Conservation (phyloP, 2,888 invertebrate species). For the Chrysodeixis includens region DNA sequence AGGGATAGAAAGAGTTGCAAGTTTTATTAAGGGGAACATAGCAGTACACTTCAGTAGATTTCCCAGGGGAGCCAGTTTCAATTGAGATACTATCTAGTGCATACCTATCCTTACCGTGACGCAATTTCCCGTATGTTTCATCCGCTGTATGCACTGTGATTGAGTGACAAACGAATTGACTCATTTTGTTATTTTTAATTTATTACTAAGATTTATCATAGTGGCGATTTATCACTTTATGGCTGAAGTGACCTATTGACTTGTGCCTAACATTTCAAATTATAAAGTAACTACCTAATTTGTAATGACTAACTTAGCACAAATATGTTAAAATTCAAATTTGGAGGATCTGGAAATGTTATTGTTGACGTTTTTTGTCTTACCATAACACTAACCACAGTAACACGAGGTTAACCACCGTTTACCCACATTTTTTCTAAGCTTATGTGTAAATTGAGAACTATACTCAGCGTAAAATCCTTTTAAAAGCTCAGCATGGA, state of each 20-base stretch:
- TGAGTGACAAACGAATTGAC: conserved; percentile 50
- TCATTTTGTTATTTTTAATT: conserved; percentile 36
- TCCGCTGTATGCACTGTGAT: conserved; percentile 53
- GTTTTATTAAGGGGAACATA: neutral
- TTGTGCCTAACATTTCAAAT: conserved; percentile 3
- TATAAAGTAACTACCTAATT: neutral
- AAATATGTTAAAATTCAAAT: no score
- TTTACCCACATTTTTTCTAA: neutral
- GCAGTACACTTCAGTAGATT: conserved; percentile 28
- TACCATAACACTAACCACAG: neutral
- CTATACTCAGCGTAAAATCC: conserved; percentile 39
- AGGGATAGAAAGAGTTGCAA: neutral
- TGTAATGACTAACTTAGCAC: neutral
- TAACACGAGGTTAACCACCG: neutral
- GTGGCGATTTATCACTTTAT: conserved; percentile 39
- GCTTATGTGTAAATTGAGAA: conserved; percentile 43
- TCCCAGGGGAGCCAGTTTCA: conserved; percentile 43
- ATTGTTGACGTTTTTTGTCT: neutral
- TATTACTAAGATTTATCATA: conserved; percentile 43
- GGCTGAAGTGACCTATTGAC: conserved; percentile 38
- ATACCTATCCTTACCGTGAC: conserved; percentile 50
- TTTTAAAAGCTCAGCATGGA: conserved; percentile 50
- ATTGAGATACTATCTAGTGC: conserved; percentile 40
- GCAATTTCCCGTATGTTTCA: conserved; percentile 48
- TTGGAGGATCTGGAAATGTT: no score